These are phyloP conservation scores for Spea multiplicata DNA, from an alignment of 2,113 vertebrate species.

Conservation along the genomic window DNA sequence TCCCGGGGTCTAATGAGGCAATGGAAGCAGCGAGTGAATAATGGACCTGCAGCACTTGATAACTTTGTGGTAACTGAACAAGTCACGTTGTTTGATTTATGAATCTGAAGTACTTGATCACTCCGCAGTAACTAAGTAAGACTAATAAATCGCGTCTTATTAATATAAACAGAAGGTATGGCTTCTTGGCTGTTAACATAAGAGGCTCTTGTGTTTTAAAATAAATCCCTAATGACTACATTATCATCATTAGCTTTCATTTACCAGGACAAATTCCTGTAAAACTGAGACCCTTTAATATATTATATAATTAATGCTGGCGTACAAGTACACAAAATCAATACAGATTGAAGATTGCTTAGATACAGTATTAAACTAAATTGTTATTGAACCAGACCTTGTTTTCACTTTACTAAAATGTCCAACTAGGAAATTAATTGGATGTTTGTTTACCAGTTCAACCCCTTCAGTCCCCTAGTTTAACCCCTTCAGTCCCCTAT, in stretches of 20 bases:
- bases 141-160: constrained; percentile 16
- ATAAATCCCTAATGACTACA: constrained; percentile 1
- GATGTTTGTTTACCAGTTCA: too few relatives aligned
- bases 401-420: constrained; percentile 33
- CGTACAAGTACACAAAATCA: constrained; percentile 31
- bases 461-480: too few relatives aligned
- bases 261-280: constrained; percentile 21
- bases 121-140: too few relatives aligned
- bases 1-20: constrained; percentile 3
- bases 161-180: constrained; percentile 27
- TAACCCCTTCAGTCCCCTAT: too few relatives aligned
- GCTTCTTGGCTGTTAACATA: constrained; percentile 29
- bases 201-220: constrained; percentile 18
- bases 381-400: constrained; percentile 12
- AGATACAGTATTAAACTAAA: constrained; percentile 28
- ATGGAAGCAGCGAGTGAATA: constrained; percentile 6
- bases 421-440: background rate
- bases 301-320: constrained; percentile 25
- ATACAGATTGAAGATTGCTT: constrained; percentile 4
- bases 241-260: constrained; percentile 40
- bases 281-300: constrained; percentile 27
- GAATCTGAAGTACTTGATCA: too few relatives aligned
- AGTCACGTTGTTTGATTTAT: too few relatives aligned
- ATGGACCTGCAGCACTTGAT: constrained; percentile 8
- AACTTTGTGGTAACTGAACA: constrained; percentile 32